Conservation (phyloP, 1,140 invertebrate genomes). For the Musca vetustissima region DNA sequence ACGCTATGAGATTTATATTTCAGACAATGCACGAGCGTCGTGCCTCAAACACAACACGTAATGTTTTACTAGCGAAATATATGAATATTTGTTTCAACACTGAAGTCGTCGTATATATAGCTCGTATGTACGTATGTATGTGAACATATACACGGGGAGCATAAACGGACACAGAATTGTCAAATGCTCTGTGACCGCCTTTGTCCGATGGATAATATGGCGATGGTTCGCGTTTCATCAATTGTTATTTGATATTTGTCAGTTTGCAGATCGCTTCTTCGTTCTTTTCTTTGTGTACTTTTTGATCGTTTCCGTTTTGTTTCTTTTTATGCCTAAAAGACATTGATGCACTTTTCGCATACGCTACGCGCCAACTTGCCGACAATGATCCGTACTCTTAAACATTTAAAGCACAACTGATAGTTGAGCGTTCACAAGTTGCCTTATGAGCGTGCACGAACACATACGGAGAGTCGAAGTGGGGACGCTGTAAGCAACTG, state of each 20-base stretch:
- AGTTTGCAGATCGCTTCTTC: slow-evolving; percentile 3
- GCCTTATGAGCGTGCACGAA: slow-evolving; percentile 3
- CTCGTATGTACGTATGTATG: too few relatives aligned
- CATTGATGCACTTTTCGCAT: slow-evolving; percentile 25
- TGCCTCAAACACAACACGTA: too few relatives aligned
- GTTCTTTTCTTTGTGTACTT: slow-evolving; percentile 4
- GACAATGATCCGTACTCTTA: slow-evolving; percentile 48
- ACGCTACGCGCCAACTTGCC: slow-evolving; percentile 32
- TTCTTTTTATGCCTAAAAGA: slow-evolving; percentile 24
- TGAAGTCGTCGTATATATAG: too few relatives aligned
- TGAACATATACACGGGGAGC: too few relatives aligned
- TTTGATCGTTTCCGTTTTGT: slow-evolving; percentile 4
- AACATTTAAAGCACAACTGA: slow-evolving; percentile 54
- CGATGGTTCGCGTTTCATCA: too few relatives aligned
- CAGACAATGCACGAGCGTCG: too few relatives aligned
- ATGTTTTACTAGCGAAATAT: too few relatives aligned
- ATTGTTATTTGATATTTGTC: slow-evolving; percentile 20
- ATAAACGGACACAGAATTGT: too few relatives aligned
- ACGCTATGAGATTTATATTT: background rate
- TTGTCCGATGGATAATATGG: too few relatives aligned
- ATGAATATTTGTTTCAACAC: too few relatives aligned
- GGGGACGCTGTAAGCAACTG: background rate
- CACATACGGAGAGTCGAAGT: background rate
- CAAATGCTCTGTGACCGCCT: too few relatives aligned
- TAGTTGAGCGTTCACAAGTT: slow-evolving; percentile 21